Evolutionary conservation across 2,888 invertebrate species (phyloP), one percentile per base, ranked within the genome.

Genomic region (Minunthozetes semirufus): DNA sequence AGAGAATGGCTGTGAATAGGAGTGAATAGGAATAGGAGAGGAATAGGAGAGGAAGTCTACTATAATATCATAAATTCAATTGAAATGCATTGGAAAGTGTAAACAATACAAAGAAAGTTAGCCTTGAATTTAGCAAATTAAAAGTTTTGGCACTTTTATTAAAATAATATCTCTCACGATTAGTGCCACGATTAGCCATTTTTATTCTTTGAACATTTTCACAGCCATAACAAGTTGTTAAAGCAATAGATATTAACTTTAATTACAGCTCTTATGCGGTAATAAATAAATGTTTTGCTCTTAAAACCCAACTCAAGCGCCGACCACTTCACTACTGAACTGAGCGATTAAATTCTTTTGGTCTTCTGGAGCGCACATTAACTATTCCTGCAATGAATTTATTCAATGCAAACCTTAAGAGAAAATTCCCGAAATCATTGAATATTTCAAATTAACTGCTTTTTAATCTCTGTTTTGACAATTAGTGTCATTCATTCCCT

Each of bases 241-340:
- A 61, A 66, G 66, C 66, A 66, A 66, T 66, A 29, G 66, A 66
- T 66, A 66, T 66, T 66, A 66, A 66, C 19, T 38, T 66, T 66
- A 66, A 66, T 66, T 66, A 66, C 66, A 66, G 66, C 38, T 66
- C 38, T 66, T 66, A 63, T 66, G 42, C 38, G 66, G 15, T 66
- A 66, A 66, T 66, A 66, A 66, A 66, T 66, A 66, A 66, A 66
- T 13, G 13, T 42, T 66, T 66, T 66, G 66, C 9, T 42, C 2
- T 27, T 66, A 19, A 42, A 66, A 2, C 38, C 13, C n/a, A n/a
- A n/a, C n/a, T n/a, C n/a, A n/a, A 38, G 42, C 6, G 22, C 25
- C 66, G 5, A 42, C 11, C 29, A n/a, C 19, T 19, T 9, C 22
- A 13, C 15, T 27, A 63, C 25, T 38, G 63, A 13, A 17, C 13